Percentiles rank a stretch among this genome's conserved stretches.
Conservation (phyloP, 2,888 invertebrate genomes). For the Oscheius sp. region DNA sequence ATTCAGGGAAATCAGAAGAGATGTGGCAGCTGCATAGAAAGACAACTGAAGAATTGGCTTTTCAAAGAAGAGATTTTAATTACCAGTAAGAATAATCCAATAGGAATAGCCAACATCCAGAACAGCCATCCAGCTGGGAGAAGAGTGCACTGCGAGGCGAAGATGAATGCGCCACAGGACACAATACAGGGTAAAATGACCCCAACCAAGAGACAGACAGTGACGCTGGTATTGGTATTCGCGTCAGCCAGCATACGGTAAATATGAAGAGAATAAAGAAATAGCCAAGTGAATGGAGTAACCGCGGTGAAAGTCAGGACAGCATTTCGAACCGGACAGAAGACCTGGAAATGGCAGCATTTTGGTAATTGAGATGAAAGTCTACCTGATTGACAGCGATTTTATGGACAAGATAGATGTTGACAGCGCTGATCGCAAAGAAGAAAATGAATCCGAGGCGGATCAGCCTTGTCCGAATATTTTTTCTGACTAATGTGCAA, state of each 20-base stretch:
- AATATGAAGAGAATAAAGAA: constrained; percentile 64
- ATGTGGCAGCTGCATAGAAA: constrained; percentile 69
- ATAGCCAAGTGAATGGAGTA: constrained; percentile 68
- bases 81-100: constrained; percentile 64
- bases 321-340: constrained; percentile 67
- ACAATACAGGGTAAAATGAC: constrained; percentile 61
- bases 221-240: constrained; percentile 50
- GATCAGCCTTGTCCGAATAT: constrained; percentile 48
- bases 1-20: constrained; percentile 62
- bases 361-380: constrained; percentile 15
- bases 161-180: constrained; percentile 58
- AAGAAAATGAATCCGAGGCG: constrained; percentile 62
- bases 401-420: constrained; percentile 61
- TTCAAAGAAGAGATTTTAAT: neutral
- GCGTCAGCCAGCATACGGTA: constrained; percentile 64
- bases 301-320: constrained; percentile 62
- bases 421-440: constrained; percentile 62
- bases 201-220: constrained; percentile 61
- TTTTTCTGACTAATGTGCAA: constrained; percentile 49
- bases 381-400: constrained; percentile 58
- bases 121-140: constrained; percentile 56
- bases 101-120: constrained; percentile 66
- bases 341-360: constrained; percentile 40
- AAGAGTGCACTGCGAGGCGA: constrained; percentile 56
- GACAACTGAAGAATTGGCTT: constrained; percentile 46